Percentiles rank a stretch among this genome's conserved stretches.
These are phyloP conservation scores for Dastarcus helophoroides DNA, from an alignment of 2,888 invertebrate species.

Conservation along the genomic window DNA sequence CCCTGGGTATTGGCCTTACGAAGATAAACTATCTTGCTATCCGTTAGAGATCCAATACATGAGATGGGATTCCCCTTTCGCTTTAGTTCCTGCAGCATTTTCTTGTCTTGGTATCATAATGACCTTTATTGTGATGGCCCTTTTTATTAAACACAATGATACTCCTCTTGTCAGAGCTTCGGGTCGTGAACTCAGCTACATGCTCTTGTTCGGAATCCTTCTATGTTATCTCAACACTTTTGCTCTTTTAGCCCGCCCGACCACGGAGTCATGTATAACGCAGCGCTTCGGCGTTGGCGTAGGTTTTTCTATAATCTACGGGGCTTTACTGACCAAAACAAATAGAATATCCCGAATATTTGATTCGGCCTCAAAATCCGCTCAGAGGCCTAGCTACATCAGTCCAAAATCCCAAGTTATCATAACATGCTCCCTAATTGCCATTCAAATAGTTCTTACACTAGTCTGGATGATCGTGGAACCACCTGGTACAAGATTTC, in stretches of 20 bases:
- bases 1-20: constrained; percentile 50
- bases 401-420: constrained; percentile 53
- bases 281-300: constrained; percentile 55
- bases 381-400: constrained; percentile 50
- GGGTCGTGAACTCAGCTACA: constrained; percentile 51
- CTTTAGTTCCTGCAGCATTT: constrained; percentile 51
- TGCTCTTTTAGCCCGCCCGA: constrained; percentile 46
- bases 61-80: constrained; percentile 52
- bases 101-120: constrained; percentile 49
- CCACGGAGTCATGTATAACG: constrained; percentile 45
- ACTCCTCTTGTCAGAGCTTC: constrained; percentile 53
- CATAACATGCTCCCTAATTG: constrained; percentile 46
- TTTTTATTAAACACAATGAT: constrained; percentile 53
- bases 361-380: constrained; percentile 49
- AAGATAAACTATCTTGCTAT: constrained; percentile 50
- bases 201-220: constrained; percentile 50
- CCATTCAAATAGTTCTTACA: constrained; percentile 44
- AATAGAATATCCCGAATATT: constrained; percentile 53
- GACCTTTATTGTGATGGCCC: constrained; percentile 47
- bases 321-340: constrained; percentile 54
- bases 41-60: constrained; percentile 51
- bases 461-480: constrained; percentile 56
- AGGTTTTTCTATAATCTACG: constrained; percentile 53
- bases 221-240: constrained; percentile 54
- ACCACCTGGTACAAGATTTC: constrained; percentile 47